Conservation (phyloP, 1,140 invertebrate species). For the Vanessa atalanta region DNA sequence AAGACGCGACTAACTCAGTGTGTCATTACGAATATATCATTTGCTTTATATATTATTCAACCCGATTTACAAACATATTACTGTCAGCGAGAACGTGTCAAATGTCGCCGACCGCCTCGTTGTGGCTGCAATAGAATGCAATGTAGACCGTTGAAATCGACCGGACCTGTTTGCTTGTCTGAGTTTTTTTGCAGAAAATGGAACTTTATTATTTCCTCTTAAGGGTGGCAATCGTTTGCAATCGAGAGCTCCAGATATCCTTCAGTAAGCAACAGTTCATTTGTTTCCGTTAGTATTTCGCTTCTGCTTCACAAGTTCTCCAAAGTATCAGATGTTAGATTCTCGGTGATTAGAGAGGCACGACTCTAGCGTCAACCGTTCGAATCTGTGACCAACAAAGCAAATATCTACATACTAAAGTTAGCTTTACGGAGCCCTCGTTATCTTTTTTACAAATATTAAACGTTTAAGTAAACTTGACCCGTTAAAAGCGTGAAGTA, state of each 20-base stretch:
- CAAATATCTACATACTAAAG: constrained; percentile 48
- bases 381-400: constrained; percentile 47
- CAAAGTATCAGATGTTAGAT: constrained; percentile 65
- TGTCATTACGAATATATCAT: neutral
- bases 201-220: constrained; percentile 36
- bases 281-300: constrained; percentile 71
- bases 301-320: constrained; percentile 61
- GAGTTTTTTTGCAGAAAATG: constrained; percentile 44
- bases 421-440: constrained; percentile 47
- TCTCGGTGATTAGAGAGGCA: constrained; percentile 66
- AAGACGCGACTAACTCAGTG: neutral
- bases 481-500: constrained; percentile 50
- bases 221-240: constrained; percentile 45
- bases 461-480: constrained; percentile 39
- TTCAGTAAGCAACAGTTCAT: constrained; percentile 68
- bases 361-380: constrained; percentile 50
- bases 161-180: constrained; percentile 62
- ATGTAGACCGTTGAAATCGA: constrained; percentile 60
- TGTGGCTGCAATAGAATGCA: constrained; percentile 72
- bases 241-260: constrained; percentile 48
- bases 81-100: constrained; percentile 69
- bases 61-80: constrained; percentile 51
- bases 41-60: constrained; percentile 17
- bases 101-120: constrained; percentile 67
- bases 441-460: constrained; percentile 58